Evolutionary conservation across 2,113 vertebrate species (phyloP), one percentile per base, ranked within the genome.

Genomic region (Notarius quadriscutis): DNA sequence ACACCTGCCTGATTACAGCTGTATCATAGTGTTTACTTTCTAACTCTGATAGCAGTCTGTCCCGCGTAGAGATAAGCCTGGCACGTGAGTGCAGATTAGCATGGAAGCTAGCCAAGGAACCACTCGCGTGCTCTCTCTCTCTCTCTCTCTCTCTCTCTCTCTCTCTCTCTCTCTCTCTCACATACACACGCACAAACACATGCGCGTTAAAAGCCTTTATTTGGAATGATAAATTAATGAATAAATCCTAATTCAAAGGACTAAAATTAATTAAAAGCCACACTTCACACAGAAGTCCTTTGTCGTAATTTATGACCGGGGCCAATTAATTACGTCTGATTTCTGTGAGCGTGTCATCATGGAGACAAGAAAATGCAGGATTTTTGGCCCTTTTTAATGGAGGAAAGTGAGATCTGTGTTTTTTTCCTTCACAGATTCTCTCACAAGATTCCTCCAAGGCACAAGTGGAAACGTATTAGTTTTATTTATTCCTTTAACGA

Each of bases 1-100:
- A 97, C 96, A 97, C 96, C 96, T 97, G 96, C 95, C 96, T 96
- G 96, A 96, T 97, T 96, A 97, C 93, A 95, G 95, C 93, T 93
- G 95, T 94, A 94, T 95, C 94, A 94, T 96, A 95, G 95, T 97
- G 96, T 97, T 97, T 97, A 96, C 92, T 92, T 93, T 95, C 94
- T 93, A 92, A 94, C 96, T 95, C 95, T 96, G 95, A 96, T 95
- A 96, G 96, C 92, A 95, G 95, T 96, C 95, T 96, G 96, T 96
- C 96, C 41, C 95, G 95, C 95, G 95, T 96, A 95, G 96, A 96
- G 95, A 97, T 96, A 96, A 97, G 94, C 95, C 96, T 96, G 96
- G 96, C 96, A 96, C 96, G 95, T 94, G 95, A 95, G 95, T 95
- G 95, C 94, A 96, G 96, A 97, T 96, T 95, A 96, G 92, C 86